Evolutionary conservation across 2,888 invertebrate genomes (phyloP).

Genomic region (Ormia ochracea): DNA sequence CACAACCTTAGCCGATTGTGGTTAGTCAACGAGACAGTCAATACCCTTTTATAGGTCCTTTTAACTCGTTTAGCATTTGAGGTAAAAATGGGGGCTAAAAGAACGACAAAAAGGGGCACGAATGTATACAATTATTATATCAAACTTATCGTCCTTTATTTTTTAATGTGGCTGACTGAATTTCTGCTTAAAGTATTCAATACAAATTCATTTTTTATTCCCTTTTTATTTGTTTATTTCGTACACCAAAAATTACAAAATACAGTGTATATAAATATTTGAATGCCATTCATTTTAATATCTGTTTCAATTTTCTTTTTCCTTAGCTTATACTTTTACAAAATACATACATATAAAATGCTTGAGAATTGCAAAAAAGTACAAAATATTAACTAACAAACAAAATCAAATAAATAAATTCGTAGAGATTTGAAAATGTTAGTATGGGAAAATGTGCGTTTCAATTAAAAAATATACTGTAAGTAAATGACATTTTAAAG

Average conservation of each 20-base stretch:
- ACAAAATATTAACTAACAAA: too few species aligned
- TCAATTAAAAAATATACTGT: background rate
- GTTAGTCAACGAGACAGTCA: too few species aligned
- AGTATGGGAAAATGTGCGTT: conserved; percentile 36
- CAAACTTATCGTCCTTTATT: too few species aligned
- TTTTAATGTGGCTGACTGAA: too few species aligned
- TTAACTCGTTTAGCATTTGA: too few species aligned
- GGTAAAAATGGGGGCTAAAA: too few species aligned
- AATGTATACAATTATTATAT: too few species aligned
- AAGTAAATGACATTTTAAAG: conserved; percentile 4
- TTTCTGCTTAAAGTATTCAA: background rate
- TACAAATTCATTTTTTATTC: background rate
- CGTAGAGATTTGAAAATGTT: background rate
- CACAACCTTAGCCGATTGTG: too few species aligned
- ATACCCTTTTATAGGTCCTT: too few species aligned
- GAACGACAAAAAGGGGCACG: too few species aligned
- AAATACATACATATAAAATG: conserved; percentile 25
- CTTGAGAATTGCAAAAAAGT: conserved; percentile 24
- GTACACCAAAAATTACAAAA: conserved; percentile 62
- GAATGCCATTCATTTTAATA: conserved; percentile 35
- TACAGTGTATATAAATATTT: conserved; percentile 60
- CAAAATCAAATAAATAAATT: too few species aligned
- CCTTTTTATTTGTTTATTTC: conserved; percentile 25
- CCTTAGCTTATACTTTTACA: conserved; percentile 33
- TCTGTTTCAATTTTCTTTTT: conserved; percentile 20